Base-by-base conservation (phyloP, 2,113 vertebrate genomes). In the Takifugu flavidus region DNA sequence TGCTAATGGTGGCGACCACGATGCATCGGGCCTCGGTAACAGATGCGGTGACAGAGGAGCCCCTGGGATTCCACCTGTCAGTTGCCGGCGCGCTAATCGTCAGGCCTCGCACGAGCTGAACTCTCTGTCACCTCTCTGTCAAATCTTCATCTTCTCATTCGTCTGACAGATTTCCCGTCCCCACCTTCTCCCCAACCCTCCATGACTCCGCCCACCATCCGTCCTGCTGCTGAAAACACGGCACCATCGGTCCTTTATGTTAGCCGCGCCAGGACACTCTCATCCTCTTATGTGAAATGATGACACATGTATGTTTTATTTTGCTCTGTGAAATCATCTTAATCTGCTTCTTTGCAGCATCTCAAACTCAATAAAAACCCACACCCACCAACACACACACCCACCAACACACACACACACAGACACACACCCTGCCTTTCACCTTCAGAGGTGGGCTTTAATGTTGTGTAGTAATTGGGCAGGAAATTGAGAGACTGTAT, bases 11-110 rank as follows among this genome's bases (percentile, higher is more conserved):
- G 64, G 74, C 85, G 91, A 72, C 85, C 90, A 85, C 89, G 83
- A 78, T 88, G 89, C 82, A 42, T 62, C 90, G 86, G 86, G 91
- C 89, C 90, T 87, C 91, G 92, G 92, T 92, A 94, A 91, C 91
- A 91, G 90, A 89, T 90, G 90, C 89, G 78, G 89, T 89, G 88
- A 93, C 92, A 94, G 92, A 90, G 90, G 92, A 91, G 91, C 93
- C 93, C 92, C 91, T 91, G 92, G 93, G 95, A 94, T 93, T 92
- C 92, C 93, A 94, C 91, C 93, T 95, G 94, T 94, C 94, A 95
- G 89, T 85, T 82, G 80, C 92, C 90, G 88, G 90, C 86, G 71
- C 85, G 84, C 90, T 89, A 75, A 94, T 94, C 92, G 91, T 90
- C 91, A 92, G 93, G 92, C 92, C 92, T 93, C 91, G 89, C 91